Conservation (phyloP, 2,888 invertebrate genomes). For the Chloromyia formosa region DNA sequence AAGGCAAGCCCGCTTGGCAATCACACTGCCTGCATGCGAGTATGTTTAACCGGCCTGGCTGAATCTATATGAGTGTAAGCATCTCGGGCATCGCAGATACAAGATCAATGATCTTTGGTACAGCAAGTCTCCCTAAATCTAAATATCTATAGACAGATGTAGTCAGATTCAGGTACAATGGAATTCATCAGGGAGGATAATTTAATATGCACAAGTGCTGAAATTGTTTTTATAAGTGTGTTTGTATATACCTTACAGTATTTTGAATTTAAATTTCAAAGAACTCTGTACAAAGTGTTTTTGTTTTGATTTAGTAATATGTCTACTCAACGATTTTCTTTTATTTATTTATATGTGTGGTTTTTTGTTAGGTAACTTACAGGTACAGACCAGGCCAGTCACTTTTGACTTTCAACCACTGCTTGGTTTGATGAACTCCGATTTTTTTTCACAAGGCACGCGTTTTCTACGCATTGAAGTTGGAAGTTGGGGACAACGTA, state of each 20-base stretch:
- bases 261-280: neutral
- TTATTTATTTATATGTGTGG: no score
- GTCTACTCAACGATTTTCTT: no score
- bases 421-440: no score
- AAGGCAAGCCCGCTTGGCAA: neutral
- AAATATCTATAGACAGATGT: neutral
- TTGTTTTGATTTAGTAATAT: neutral
- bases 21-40: neutral
- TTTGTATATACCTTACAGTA: neutral
- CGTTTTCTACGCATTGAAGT: no score
- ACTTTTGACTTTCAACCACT: no score
- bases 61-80: neutral
- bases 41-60: neutral
- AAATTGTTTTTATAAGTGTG: neutral
- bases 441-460: no score
- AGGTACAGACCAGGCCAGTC: no score
- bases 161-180: neutral
- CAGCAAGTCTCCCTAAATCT: neutral
- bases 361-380: no score
- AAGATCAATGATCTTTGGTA: slow-evolving; percentile 33
- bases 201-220: slow-evolving; percentile 1
- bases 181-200: slow-evolving; percentile 2
- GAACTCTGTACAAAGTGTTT: neutral
- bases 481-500: no score
- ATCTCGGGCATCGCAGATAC: neutral